Percentiles rank a stretch among this genome's conserved stretches.
Evolutionary conservation across 1,140 invertebrate species (phyloP).

Genomic region (Bombus cullumanus): DNA sequence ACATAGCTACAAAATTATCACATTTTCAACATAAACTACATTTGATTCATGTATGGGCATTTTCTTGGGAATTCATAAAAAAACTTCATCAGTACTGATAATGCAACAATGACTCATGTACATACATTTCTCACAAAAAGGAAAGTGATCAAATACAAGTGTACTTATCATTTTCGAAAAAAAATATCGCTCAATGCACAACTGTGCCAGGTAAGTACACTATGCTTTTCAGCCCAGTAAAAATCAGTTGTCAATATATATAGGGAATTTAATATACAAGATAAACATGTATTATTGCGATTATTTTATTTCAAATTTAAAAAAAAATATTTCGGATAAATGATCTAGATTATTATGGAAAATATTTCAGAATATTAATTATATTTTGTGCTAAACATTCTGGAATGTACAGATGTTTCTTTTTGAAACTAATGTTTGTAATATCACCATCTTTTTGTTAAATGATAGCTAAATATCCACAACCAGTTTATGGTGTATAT

Average conservation of each 20-base stretch:
- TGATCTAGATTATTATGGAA: constrained; percentile 4
- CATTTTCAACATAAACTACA: constrained; percentile 30
- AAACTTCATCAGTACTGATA: constrained; percentile 2
- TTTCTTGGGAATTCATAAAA: constrained; percentile 24
- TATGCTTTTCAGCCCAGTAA: constrained; percentile 25
- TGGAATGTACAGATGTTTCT: constrained; percentile 37
- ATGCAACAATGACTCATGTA: constrained; percentile 29
- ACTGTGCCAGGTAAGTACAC: constrained; percentile 55
- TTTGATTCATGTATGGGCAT: constrained; percentile 40
- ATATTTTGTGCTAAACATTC: constrained; percentile 15
- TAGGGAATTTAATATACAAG: constrained; percentile 19
- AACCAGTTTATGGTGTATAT: constrained; percentile 27
- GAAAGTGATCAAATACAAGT: constrained; percentile 11
- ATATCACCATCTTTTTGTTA: neutral
- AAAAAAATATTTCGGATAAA: neutral
- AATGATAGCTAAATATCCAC: neutral
- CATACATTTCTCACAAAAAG: constrained; percentile 30
- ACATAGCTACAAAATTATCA: constrained; percentile 30
- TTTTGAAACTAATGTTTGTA: constrained; percentile 27
- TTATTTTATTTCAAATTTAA: constrained; percentile 15
- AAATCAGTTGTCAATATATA: constrained; percentile 14
- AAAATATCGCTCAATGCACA: constrained; percentile 36
- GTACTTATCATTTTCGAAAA: constrained; percentile 32
- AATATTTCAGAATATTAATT: constrained; percentile 26
- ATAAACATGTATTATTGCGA: constrained; percentile 24